Conservation (phyloP, 2,113 vertebrate species). For the Sander vitreus region DNA sequence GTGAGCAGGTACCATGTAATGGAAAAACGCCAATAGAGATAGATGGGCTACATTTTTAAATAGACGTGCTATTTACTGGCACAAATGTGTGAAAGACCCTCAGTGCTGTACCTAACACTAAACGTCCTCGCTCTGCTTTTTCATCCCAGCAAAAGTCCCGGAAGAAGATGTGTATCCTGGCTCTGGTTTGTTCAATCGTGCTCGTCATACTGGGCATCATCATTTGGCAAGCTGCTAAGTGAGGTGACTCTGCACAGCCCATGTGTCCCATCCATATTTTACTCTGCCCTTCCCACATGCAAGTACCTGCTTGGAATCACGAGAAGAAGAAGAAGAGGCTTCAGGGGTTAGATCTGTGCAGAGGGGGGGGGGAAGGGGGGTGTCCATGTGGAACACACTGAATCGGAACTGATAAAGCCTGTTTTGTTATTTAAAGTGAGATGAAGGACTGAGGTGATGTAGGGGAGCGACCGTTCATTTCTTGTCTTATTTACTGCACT, state of each 20-base stretch:
- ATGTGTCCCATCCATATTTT: constrained; percentile 45
- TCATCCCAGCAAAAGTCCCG: constrained; percentile 92
- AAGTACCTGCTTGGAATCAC: constrained; percentile 49
- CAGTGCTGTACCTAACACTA: not conserved
- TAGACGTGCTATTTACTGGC: no score
- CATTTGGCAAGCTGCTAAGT: constrained; percentile 82
- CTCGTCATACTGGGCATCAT: constrained; percentile 84
- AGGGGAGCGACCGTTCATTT: constrained; percentile 67
- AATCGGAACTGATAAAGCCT: constrained; percentile 48
- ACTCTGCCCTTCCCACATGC: constrained; percentile 40
- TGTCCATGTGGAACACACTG: constrained; percentile 6
- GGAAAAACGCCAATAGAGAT: no score
- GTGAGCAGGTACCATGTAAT: no score
- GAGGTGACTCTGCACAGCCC: constrained; percentile 60
- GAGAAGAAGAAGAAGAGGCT: constrained; percentile 11
- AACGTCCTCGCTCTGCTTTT: constrained; percentile 8
- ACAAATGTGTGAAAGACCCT: no score
- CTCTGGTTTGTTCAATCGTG: constrained; percentile 85
- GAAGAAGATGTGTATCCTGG: constrained; percentile 97
- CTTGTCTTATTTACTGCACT: constrained; percentile 74
- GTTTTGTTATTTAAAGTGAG: constrained; percentile 79
- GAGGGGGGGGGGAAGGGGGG: not conserved
- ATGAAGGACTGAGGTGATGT: constrained; percentile 68
- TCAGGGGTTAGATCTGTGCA: not conserved
- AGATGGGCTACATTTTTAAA: no score